Percentiles rank a stretch among this genome's conserved stretches.
These are phyloP conservation scores for Hyposmocoma kahamanoa DNA, from an alignment of 1,140 invertebrate genomes.

Conservation along the genomic window DNA sequence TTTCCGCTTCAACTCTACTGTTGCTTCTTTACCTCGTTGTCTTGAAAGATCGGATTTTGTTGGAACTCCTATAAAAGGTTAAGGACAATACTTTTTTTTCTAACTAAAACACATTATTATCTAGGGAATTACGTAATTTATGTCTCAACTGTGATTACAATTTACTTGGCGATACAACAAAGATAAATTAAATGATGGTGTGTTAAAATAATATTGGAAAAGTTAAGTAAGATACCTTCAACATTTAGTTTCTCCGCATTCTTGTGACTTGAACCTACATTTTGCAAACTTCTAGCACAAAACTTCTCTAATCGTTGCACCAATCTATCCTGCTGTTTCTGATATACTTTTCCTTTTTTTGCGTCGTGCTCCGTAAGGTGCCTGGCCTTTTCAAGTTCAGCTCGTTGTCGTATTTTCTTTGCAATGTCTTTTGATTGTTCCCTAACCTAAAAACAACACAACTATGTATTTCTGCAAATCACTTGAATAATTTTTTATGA, in stretches of 20 bases:
- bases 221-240: no score
- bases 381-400: constrained; percentile 54
- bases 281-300: constrained; percentile 46
- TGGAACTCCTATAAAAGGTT: no score
- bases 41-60: constrained; percentile 46
- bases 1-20: constrained; percentile 34
- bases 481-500: constrained; percentile 5
- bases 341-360: constrained; percentile 52
- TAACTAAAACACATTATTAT: constrained; percentile 6
- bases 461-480: no score
- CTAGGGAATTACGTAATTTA: no score
- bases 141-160: no score
- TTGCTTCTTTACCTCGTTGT: constrained; percentile 50
- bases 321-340: constrained; percentile 48
- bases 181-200: no score
- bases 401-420: constrained; percentile 61
- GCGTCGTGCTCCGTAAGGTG: constrained; percentile 38
- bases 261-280: constrained; percentile 53
- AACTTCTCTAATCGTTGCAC: constrained; percentile 49
- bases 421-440: constrained; percentile 71
- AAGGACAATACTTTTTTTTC: background rate
- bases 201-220: no score
- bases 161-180: no score
- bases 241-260: no score
- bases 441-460: constrained; percentile 63